phyloP scores from a whole-genome alignment of 2,113 vertebrate genomes.

The Romanogobio albipinnatus region DNA sequence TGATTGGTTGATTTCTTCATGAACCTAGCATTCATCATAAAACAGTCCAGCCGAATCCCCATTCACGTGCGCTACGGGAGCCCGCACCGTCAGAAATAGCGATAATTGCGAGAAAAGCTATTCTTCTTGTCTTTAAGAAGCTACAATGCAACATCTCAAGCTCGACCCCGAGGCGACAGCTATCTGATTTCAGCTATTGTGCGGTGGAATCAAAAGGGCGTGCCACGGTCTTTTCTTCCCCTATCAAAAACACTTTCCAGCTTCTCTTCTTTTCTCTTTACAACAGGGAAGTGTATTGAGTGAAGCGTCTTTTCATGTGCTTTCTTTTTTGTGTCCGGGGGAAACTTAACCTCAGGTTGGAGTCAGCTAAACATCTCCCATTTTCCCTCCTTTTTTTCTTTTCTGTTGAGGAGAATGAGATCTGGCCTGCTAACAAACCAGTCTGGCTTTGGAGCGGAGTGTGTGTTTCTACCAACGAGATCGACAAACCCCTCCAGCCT shows the following conservation, averaged over 20 bases:
- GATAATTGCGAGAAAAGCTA: slow-evolving; percentile 61
- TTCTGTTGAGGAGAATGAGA: slow-evolving; percentile 23
- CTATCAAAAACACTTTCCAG: slow-evolving; percentile 73
- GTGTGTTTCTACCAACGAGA: neutral
- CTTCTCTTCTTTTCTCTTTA: slow-evolving; percentile 69
- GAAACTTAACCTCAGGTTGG: slow-evolving; percentile 49
- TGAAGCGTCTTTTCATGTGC: slow-evolving; percentile 54
- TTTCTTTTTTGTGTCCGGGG: slow-evolving; percentile 51
- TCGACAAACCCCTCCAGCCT: neutral
- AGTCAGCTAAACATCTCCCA: slow-evolving; percentile 47
- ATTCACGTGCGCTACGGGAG: neutral
- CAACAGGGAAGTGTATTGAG: slow-evolving; percentile 63
- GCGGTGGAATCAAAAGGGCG: slow-evolving; percentile 70
- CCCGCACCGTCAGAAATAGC: neutral
- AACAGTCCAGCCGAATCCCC: neutral
- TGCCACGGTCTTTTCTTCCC: slow-evolving; percentile 75
- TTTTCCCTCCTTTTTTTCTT: slow-evolving; percentile 3
- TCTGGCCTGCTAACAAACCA: slow-evolving; percentile 13
- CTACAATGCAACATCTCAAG: slow-evolving; percentile 66
- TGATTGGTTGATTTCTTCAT: neutral
- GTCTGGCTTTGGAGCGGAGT: neutral
- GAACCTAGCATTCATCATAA: slow-evolving; percentile 9
- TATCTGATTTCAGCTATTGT: slow-evolving; percentile 76
- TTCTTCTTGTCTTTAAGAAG: slow-evolving; percentile 61
- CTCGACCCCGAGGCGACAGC: slow-evolving; percentile 52